Evolutionary conservation across 2,888 invertebrate genomes (phyloP), one percentile per base, ranked within the genome.

Genomic region (Julus scandinavius): DNA sequence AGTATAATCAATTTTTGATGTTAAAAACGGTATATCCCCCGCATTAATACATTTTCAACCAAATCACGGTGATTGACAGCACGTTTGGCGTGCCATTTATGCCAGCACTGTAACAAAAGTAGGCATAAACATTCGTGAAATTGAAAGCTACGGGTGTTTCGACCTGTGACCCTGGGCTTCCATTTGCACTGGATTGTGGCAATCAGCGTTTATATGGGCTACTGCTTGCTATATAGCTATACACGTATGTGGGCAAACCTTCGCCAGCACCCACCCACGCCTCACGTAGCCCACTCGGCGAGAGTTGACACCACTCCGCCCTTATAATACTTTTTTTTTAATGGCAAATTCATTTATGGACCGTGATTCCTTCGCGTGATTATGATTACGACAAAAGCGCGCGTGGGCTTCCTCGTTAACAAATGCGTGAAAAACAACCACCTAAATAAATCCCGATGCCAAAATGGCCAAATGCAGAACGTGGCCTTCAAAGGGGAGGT

Each of bases 401-500:
- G 72, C 72, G 72, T 72, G 72, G 72, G 72, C 72, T 6, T 11
- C 72, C 72, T 72, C 72, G 72, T 72, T 72, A 72, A 72, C 72
- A n/a, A 72, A 72, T 72, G 72, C 72, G 72, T 72, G 72, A 72
- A 72, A 29, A 72, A 63, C 72, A 29, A 13, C 72, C 72, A 72
- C 72, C 72, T 72, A 72, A 72, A 72, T 72, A 72, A 87, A 87
- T 41, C 15, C 29, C 17, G 45, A 20, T 15, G 85, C 85, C 85
- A 85, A 85, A 85, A 49, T 15, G 45, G 45, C 1, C 49, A 85
- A 85, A 85, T 49, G 85, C 29, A 15, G 45, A 85, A 85, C 85
- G 85, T 85, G 85, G 41, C 85, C 85, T 85, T 85, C 85, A 15
- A 45, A 49, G 85, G 85, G 85, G 38, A 85, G 45, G 85, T 85